These are phyloP conservation scores for Pseudorectes ferrugineus DNA, from an alignment of 2,113 vertebrate species.

Conservation along the genomic window DNA sequence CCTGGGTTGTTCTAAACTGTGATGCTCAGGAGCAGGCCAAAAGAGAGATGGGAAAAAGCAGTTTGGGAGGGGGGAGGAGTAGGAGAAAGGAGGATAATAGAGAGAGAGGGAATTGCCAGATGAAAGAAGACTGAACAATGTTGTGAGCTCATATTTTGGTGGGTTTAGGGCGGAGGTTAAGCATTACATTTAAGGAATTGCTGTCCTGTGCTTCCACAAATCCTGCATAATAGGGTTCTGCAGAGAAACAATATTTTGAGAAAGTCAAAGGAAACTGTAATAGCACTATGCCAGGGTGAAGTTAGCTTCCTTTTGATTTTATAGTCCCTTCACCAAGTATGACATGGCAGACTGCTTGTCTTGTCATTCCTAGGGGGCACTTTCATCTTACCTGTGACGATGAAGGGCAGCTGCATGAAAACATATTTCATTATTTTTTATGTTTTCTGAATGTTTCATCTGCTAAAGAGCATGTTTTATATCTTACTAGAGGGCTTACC, in stretches of 20 bases:
- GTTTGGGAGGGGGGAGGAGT: neutral
- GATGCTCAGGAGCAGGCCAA: neutral
- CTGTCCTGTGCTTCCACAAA: neutral
- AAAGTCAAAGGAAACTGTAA: neutral
- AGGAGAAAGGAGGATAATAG: neutral
- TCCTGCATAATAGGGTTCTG: neutral
- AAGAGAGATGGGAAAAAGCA: neutral
- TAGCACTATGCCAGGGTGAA: neutral
- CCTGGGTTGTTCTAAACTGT: conserved; percentile 9
- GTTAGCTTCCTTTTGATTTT: neutral
- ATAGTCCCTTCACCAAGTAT: neutral
- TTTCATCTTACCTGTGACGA: neutral
- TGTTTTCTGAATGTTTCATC: neutral
- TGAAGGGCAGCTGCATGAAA: neutral
- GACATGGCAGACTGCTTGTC: neutral
- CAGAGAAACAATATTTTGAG: neutral
- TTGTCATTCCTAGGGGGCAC: neutral
- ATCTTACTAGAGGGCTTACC: neutral
- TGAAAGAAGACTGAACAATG: neutral
- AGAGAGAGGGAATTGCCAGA: neutral
- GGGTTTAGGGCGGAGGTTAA: neutral
- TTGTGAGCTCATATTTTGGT: neutral
- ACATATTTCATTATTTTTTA: neutral
- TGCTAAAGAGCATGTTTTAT: neutral
- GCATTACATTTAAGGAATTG: neutral